Evolutionary conservation across 2,888 invertebrate genomes (phyloP), one percentile per base, ranked within the genome.

Genomic region (Macaria liturata): DNA sequence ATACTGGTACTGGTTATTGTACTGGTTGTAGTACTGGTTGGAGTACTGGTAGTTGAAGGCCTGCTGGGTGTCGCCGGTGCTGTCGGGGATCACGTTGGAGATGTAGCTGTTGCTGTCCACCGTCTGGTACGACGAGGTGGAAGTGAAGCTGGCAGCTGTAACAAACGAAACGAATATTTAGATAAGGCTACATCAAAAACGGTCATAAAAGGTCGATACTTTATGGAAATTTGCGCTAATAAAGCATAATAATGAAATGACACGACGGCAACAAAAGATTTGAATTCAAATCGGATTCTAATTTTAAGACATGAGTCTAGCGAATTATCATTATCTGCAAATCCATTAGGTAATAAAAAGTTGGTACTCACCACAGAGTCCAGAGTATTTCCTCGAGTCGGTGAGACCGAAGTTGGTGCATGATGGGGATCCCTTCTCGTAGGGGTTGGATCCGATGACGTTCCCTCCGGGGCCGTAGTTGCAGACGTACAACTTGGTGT

Each of bases 401-500:
- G 93, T 89, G 81, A 96, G 93, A 64, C 96, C 96, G 74, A 94
- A 94, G 67, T 88, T 93, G 67, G 91, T 92, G 88, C 97, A 97
- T 49, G 95, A 93, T 30, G 96, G 96, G 65, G 92, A 92, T 51
- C 97, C 97, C 72, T 94, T 94, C 80, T 94, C 93, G 81, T 97
- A 97, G 8, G 97, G 96, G 64, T 93, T 93, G 74, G 93, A 93
- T 65, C 96, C 96, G 65, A 95, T 92, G 53, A 96, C 94, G 76
- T 97, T 97, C 64, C 97, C 97, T 64, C 95, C 95, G 8, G 97
- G 96, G 54, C 96, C 96, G 76, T 97, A 97, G 89, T 97, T 97
- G 92, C 97, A 97, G 54, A 97, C 95, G 85, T 96, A 97, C 60
- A 96, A 93, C 83, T 96, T 96, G 67, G 96, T 96, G 83, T 95